Evolutionary conservation across 2,888 invertebrate genomes (phyloP), one percentile per base, ranked within the genome.

Genomic region (Celastrina argiolus): DNA sequence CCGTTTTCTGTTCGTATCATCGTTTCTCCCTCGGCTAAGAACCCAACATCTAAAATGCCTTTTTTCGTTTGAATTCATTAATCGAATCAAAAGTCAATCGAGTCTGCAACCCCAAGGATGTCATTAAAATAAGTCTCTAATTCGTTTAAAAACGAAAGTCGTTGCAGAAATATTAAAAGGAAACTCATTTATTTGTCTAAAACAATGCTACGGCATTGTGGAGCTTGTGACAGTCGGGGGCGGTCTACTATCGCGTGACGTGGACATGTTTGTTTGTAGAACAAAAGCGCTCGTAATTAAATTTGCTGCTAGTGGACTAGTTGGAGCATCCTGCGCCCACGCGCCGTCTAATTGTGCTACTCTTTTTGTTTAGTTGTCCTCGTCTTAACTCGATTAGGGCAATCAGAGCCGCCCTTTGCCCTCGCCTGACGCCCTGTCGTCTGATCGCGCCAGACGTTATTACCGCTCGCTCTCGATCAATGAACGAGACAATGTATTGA

Each of bases 391-490:
- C 87, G 86, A 89, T 90, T 90, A 90, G 76, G 78, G 75, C 88
- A 90, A 90, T 90, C 90, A 87, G 81, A 84, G 80, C 74, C 77
- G 87, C 84, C 88, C 89, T 87, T 83, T 89, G 88, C 76, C 84
- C 75, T 69, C 66, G 67, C 69, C 82, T 73, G 74, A 74, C 74
- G 86, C 74, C 82, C 72, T 65, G 56, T 63, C 73, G 83, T 84
- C 84, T 84, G 71, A 69, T 65, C 71, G 45, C 67, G 67, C 70
- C 72, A 71, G 70, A 68, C 72, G 68, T 18, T 51, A 51, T 51
- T 51, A 51, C 65, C 61, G 64, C 68, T 36, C 41, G 58, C 39
- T 65, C 10, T 18, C 66, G 59, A 69, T 69, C 67, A 68, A 67
- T 70, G 56, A 69, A 63, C 68, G 65, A 45, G 39, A 39, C 28